Percentiles rank a stretch among this genome's conserved stretches.
Evolutionary conservation across 2,797 vertebrate species (phyloP).

Genomic region (Acropternis orthonyx): DNA sequence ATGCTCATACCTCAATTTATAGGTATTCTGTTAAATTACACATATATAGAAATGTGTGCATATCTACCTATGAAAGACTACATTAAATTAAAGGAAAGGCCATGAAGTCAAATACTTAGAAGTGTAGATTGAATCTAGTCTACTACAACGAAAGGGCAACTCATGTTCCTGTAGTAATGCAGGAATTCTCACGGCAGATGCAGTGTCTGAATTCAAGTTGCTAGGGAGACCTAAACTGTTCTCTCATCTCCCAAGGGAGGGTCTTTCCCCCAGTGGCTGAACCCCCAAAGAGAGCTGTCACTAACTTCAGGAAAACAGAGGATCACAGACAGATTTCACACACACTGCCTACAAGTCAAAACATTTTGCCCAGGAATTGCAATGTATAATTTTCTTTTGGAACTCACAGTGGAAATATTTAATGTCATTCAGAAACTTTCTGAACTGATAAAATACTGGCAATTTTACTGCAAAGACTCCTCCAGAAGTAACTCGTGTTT

Average conservation of each 20-base stretch:
- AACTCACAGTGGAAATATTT: not conserved
- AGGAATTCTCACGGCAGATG: not conserved
- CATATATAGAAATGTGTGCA: fast-evolving
- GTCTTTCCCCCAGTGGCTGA: not conserved
- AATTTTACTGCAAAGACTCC: not conserved
- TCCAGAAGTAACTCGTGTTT: not conserved
- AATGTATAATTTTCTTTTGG: not conserved
- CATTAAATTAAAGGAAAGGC: not conserved
- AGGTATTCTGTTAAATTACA: not conserved
- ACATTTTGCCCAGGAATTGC: not conserved
- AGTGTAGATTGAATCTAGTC: not conserved
- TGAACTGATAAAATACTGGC: not conserved
- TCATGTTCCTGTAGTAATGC: not conserved
- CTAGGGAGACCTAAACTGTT: not conserved
- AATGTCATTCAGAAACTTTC: not conserved
- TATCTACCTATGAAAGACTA: not conserved
- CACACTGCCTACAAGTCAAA: not conserved
- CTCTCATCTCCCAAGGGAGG: not conserved
- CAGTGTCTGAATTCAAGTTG: not conserved
- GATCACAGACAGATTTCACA: not conserved
- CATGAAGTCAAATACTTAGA: not conserved
- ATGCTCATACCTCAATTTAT: not conserved
- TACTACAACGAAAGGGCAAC: not conserved
- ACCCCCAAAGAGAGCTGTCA: not conserved
- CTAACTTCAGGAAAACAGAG: not conserved